phyloP scores from a whole-genome alignment of 2,113 vertebrate genomes.

The Excalfactoria chinensis region DNA sequence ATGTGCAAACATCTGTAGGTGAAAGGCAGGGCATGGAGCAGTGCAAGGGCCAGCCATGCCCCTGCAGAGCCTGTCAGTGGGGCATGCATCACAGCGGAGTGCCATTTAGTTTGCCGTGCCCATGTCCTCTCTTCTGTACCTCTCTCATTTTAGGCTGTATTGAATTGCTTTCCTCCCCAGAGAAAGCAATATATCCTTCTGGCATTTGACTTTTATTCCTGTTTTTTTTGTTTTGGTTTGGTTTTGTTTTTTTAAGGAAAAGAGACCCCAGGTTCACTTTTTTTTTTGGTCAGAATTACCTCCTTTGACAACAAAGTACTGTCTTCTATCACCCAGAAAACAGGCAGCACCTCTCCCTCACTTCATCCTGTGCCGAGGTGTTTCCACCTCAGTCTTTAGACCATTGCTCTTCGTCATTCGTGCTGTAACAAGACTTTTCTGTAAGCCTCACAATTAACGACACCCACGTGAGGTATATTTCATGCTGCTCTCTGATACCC shows the following conservation, averaged over 20 bases:
- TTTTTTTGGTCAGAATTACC: background rate
- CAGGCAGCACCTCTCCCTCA: background rate
- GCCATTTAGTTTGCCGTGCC: background rate
- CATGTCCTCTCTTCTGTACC: background rate
- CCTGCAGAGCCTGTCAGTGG: background rate
- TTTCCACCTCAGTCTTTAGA: background rate
- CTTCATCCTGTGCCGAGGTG: background rate
- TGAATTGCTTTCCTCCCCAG: background rate
- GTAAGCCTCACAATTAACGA: accelerated
- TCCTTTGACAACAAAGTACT: background rate
- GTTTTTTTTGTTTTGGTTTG: too few species aligned
- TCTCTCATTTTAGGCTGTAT: background rate
- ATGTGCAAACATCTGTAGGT: too few species aligned
- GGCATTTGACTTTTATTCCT: background rate
- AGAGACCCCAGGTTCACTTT: background rate
- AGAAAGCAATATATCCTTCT: background rate
- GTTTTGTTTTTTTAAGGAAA: background rate
- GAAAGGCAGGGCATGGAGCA: background rate
- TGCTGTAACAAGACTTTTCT: background rate
- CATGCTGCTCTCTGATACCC: background rate
- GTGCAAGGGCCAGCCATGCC: accelerated
- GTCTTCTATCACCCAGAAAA: background rate
- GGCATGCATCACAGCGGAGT: background rate
- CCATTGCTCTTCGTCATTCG: accelerated
- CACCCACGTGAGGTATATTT: background rate